Base-by-base conservation (phyloP, 2,888 invertebrate species). In the Polietes domitor region DNA sequence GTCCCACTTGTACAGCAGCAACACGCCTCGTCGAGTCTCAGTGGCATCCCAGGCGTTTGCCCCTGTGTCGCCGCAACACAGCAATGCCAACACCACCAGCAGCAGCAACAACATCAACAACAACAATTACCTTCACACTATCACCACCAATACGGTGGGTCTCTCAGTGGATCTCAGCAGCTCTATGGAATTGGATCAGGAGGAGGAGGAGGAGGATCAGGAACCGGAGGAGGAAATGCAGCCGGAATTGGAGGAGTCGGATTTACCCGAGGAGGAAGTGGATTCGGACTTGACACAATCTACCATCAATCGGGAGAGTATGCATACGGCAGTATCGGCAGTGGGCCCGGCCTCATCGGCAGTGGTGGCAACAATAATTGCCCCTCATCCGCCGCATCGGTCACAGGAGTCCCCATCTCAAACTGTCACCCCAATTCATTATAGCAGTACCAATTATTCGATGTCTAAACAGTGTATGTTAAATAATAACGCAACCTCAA, bases 221-320 rank as follows among this genome's bases (percentile, higher is more conserved):
- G 90, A 89, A 89, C 91, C 86, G 86, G 91, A 89, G 88, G 91
- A 88, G 89, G 90, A 90, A 91, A 90, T 88, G 91, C 91, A 91
- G 89, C 90, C 89, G 92, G 92, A 92, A 89, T 92, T 91, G 88
- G 90, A 90, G 89, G 91, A 89, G 88, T 89, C 88, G 90, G 91
- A 90, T 88, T 90, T 91, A 88, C 91, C 87, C 87, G 92, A 89
- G 89, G 92, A 90, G 90, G 91, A 90, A 91, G 91, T 87, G 92
- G 92, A 92, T 90, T 92, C 92, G 92, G 92, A 92, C 90, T 92
- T 92, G 92, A 92, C 91, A 90, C 93, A 92, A 91, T 93, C 93
- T 89, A 93, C 93, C 92, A 93, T 89, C 93, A 93, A 91, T 92
- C 94, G 92, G 92, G 93, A 90, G 92, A 92, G 87, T 92, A 91